Base-by-base conservation (phyloP, 2,113 vertebrate genomes). In the Copsychus sechellarum region DNA sequence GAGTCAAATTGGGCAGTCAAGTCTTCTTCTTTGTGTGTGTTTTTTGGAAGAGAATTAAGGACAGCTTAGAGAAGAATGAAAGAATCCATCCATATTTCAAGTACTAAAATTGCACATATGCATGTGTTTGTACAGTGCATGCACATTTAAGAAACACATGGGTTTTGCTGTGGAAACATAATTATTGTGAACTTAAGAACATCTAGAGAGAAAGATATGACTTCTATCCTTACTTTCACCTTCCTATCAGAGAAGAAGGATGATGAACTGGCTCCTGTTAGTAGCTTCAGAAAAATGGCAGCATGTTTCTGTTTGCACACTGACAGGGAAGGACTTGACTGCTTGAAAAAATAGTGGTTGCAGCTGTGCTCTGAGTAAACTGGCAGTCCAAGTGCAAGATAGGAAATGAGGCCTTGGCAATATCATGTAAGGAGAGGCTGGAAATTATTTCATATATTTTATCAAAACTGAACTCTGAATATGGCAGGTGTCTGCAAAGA, bases 201-300 rank as follows among this genome's bases (percentile, higher is more conserved):
- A 64, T 56, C 61, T 36, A 79, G 74, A 67, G 15, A 72, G 53
- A 60, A 83, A 83, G n/a, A 42, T 16, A 43, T 9, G 5, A 42
- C 11, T 86, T 36, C 8, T 38, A 6, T 53, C 58, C 36, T 89
- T 65, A 80, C 42, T 57, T 80, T 79, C 0, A 1, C 54, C 62
- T 82, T 90, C n/a, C 40, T 48, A 13, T 36, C 53, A 76, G 90
- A 85, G 65, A 78, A 94, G 72, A 62, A 92, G 38, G 67, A 76
- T 76, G 40, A 57, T 64, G 43, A 58, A 67, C 48, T 76, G 31
- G 50, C 66, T 91, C 53, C 29, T 85, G 43, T 51, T 53, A 90
- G 79, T 8, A 91, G 70, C 26, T 93, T 34, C 73, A 95, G 92
- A 81, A 64, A 90, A 94, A 96, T 76, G 81, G 92, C 61, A 90